phyloP scores from a whole-genome alignment of 1,140 invertebrate genomes.

The Potamilus streckersoni region DNA sequence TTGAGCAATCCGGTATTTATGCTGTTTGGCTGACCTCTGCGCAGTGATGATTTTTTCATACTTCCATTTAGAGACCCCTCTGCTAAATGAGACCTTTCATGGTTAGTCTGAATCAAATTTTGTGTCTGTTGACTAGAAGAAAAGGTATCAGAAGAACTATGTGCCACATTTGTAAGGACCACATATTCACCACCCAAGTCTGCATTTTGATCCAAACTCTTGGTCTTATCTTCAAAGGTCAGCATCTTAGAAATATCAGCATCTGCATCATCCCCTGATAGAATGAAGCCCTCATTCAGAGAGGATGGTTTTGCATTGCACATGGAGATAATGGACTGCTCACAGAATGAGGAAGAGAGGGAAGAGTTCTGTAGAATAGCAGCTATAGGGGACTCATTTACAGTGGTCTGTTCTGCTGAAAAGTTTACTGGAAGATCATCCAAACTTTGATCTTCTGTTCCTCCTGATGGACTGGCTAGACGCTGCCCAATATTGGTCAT shows the following conservation, averaged over 20 bases:
- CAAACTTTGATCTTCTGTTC: neutral
- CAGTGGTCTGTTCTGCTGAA: neutral
- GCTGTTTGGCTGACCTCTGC: slow-evolving; percentile 56
- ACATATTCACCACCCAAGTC: slow-evolving; percentile 21
- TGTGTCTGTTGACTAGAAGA: neutral
- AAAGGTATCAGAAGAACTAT: slow-evolving; percentile 18
- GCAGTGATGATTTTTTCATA: slow-evolving; percentile 33
- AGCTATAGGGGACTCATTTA: slow-evolving; percentile 23
- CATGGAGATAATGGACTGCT: slow-evolving; percentile 36
- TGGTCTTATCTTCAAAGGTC: slow-evolving; percentile 8
- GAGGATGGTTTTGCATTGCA: slow-evolving; percentile 37
- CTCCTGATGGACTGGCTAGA: slow-evolving; percentile 30
- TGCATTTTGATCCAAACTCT: neutral
- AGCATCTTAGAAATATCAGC: slow-evolving; percentile 16
- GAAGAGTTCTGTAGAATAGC: slow-evolving; percentile 27
- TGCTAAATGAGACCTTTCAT: slow-evolving; percentile 36
- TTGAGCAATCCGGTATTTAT: slow-evolving; percentile 52
- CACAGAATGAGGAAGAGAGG: slow-evolving; percentile 29
- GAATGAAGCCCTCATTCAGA: slow-evolving; percentile 52
- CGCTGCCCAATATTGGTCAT: slow-evolving; percentile 32
- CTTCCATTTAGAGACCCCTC: slow-evolving; percentile 32
- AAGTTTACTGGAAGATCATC: neutral
- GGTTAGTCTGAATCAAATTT: slow-evolving; percentile 10
- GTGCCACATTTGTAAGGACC: slow-evolving; percentile 4
- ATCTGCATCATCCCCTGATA: slow-evolving; percentile 28